phyloP scores from a whole-genome alignment of 2,888 invertebrate species.

The Bunonema sp. region DNA sequence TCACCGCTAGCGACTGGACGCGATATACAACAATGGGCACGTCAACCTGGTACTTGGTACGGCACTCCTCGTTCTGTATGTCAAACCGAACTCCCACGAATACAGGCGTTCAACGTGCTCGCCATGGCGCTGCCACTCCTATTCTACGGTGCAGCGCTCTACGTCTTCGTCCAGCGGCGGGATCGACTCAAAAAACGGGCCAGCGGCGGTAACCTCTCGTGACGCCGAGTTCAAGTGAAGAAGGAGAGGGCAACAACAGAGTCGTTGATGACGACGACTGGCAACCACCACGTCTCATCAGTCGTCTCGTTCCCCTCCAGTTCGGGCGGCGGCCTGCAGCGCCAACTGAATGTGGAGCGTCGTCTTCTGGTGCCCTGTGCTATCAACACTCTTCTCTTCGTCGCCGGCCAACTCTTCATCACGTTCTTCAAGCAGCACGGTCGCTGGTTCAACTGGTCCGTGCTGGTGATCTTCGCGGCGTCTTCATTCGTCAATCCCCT shows the following conservation, averaged over 20 bases:
- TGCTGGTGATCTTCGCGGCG: constrained; percentile 28
- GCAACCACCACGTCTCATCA: too few species aligned
- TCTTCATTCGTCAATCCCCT: constrained; percentile 29
- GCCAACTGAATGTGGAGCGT: constrained; percentile 23
- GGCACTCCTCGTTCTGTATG: neutral
- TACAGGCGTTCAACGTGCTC: constrained; percentile 23
- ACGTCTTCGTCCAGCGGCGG: constrained; percentile 14
- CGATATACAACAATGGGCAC: neutral
- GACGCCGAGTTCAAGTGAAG: too few species aligned
- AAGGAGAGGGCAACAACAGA: too few species aligned
- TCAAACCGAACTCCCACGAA: neutral
- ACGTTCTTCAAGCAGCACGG: constrained; percentile 24
- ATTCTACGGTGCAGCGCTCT: constrained; percentile 17
- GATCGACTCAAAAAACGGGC: too few species aligned
- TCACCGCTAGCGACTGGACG: constrained; percentile 23
- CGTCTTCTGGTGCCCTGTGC: constrained; percentile 23
- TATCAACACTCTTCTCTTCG: constrained; percentile 25
- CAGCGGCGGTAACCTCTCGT: too few species aligned
- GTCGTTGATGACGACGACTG: too few species aligned
- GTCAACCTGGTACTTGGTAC: neutral
- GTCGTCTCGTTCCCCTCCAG: too few species aligned
- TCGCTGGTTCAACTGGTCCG: constrained; percentile 30
- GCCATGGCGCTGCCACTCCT: constrained; percentile 28
- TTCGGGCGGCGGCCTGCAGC: too few species aligned
- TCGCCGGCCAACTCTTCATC: constrained; percentile 25